A percentile compares a stretch with the other conserved stretches of the same genome.
These are phyloP conservation scores for Leptinotarsa peninsularis DNA, from an alignment of 2,888 invertebrate species.

Conservation along the genomic window DNA sequence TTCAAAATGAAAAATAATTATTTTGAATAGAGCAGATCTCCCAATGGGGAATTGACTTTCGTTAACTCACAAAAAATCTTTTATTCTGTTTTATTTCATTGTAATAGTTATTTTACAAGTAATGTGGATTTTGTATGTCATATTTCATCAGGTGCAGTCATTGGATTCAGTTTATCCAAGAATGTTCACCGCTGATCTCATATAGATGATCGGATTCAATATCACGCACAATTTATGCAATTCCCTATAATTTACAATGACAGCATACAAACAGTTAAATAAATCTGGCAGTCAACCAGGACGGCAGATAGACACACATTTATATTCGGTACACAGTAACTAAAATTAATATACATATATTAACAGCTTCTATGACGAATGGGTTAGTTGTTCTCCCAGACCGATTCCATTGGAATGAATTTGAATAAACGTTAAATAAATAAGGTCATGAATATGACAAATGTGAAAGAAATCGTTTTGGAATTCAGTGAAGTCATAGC, in stretches of 20 bases:
- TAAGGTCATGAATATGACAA: not conserved
- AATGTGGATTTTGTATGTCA: too few species aligned
- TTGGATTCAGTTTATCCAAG: too few species aligned
- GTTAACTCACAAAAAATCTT: too few species aligned
- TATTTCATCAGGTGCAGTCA: too few species aligned
- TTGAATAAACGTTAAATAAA: constrained; percentile 13
- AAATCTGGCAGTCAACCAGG: constrained; percentile 35
- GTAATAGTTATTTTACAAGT: too few species aligned
- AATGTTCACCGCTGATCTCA: not conserved
- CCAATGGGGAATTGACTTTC: too few species aligned
- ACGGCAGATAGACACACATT: constrained; percentile 30
- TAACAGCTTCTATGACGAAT: constrained; percentile 37
- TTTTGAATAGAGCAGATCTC: too few species aligned
- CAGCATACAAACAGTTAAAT: constrained; percentile 36
- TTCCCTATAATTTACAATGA: constrained; percentile 17
- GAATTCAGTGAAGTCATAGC: not conserved
- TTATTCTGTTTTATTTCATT: too few species aligned
- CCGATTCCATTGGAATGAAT: constrained; percentile 6
- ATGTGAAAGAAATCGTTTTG: not conserved
- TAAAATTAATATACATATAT: constrained; percentile 42
- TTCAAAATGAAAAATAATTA: too few species aligned
- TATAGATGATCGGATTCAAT: not conserved
- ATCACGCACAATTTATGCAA: constrained; percentile 16
- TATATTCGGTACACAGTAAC: constrained; percentile 33
- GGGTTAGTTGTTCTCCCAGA: constrained; percentile 30